Evolutionary conservation across 2,113 vertebrate species (phyloP), one percentile per base, ranked within the genome.

Genomic region (Ellobius talpinus): DNA sequence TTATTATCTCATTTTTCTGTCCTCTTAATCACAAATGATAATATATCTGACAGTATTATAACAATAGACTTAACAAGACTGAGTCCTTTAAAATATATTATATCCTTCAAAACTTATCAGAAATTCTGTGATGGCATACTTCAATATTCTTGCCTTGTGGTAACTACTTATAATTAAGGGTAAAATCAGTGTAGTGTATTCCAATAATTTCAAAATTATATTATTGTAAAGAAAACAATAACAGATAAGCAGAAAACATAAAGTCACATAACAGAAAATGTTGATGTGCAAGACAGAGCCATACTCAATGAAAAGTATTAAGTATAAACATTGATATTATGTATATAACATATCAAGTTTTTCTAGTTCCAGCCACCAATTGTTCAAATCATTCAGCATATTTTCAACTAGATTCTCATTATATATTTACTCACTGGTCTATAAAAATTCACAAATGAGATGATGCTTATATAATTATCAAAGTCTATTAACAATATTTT

Each of bases 231-330:
- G 63, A 78, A 88, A 68, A 52, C 10, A 68, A 52, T 5, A 82
- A 39, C 17, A 91, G 3, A 86, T 65, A 31, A 73, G 6, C 23
- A 47, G 9, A 7, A 61, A 31, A 66, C 39, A 77, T 55, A 58
- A 82, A 79, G 70, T 85, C 36, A 85, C 13, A 8, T 85, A 90
- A 52, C 3, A 87, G 58, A 92, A 92, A 90, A 29, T 19, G 58
- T 47, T 17, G 42, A 14, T 94, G 3, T 31, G 76, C 42, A 26
- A n/a, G 26, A 90, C 74, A 78, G 13, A 88, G 36, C 11, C 82
- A 93, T 45, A 95, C 17, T 63, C 79, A 89, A 87, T 74, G 3
- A 93, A 86, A n/a, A 3, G 5, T 73, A 85, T 68, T 97, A 89
- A 63, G 9, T 16, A 26, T 61, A 73, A 82, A 63, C 5, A 79